Evolutionary conservation across 2,797 vertebrate species (phyloP).

Genomic region (Liasis olivaceus): DNA sequence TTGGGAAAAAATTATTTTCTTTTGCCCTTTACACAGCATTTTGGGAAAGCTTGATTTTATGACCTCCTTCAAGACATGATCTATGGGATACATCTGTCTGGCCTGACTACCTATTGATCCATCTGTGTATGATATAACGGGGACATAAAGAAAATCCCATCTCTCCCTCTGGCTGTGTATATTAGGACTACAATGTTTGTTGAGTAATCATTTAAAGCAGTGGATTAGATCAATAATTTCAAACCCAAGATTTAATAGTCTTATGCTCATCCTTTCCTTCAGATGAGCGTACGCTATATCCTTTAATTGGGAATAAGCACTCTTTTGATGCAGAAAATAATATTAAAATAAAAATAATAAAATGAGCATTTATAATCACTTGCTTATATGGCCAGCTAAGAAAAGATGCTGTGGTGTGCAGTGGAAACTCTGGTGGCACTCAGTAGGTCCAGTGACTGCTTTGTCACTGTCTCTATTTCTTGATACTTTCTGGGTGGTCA

Average conservation of each 20-base stretch:
- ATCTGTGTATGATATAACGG: too few species aligned
- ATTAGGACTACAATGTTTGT: neutral
- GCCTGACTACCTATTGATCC: neutral
- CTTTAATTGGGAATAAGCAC: neutral
- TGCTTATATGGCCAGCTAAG: neutral
- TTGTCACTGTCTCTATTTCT: neutral
- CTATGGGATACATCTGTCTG: neutral
- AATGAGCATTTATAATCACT: neutral
- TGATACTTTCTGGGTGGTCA: neutral
- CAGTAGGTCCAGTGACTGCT: neutral
- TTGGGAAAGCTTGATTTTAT: neutral
- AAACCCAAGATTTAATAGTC: neutral
- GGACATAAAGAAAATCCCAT: neutral
- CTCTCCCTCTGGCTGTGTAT: neutral
- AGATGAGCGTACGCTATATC: neutral
- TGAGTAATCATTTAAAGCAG: neutral
- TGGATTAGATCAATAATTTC: neutral
- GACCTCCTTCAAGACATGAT: neutral
- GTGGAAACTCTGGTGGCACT: neutral
- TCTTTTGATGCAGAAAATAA: neutral
- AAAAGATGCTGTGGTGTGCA: neutral
- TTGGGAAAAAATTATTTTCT: neutral
- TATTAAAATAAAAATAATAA: neutral
- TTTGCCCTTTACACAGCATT: neutral
- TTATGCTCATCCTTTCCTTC: neutral